Evolutionary conservation across 2,797 vertebrate genomes (phyloP).

Genomic region (Gymnodraco acuticeps): DNA sequence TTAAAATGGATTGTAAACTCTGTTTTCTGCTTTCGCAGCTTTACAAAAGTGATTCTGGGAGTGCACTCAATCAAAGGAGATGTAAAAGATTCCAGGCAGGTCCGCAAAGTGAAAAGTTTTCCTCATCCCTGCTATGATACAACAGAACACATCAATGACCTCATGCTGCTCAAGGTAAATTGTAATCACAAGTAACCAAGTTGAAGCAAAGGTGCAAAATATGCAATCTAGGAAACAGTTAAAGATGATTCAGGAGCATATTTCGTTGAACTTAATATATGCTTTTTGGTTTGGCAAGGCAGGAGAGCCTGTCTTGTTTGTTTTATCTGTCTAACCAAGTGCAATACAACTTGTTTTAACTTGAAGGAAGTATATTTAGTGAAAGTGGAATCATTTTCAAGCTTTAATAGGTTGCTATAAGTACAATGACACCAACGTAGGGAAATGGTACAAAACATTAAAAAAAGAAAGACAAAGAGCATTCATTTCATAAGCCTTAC

Average conservation of each 20-base stretch:
- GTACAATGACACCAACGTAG: not conserved
- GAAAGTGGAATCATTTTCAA: not conserved
- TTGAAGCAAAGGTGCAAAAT: too few relatives aligned
- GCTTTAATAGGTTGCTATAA: not conserved
- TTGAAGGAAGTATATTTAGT: not conserved
- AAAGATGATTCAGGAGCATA: not conserved
- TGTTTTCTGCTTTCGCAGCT: slow-evolving; percentile 23
- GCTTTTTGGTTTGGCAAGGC: not conserved
- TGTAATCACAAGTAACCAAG: not conserved
- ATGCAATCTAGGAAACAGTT: not conserved
- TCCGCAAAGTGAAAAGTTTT: not conserved
- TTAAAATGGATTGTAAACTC: too few relatives aligned
- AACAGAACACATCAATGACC: slow-evolving; percentile 42
- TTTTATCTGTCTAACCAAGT: too few relatives aligned
- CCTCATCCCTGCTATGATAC: slow-evolving; percentile 57
- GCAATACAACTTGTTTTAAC: too few relatives aligned
- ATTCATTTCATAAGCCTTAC: not conserved
- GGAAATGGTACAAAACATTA: not conserved
- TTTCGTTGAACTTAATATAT: not conserved
- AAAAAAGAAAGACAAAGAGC: not conserved
- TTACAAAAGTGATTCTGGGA: slow-evolving; percentile 64
- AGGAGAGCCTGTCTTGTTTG: too few relatives aligned
- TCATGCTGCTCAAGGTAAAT: slow-evolving; percentile 80
- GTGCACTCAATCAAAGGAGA: slow-evolving; percentile 63
- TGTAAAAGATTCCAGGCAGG: slow-evolving; percentile 43